Evolutionary conservation across 53 echinoderm and acorn worm genomes (phyloP).

Genomic region (Paelopatides confundens): DNA sequence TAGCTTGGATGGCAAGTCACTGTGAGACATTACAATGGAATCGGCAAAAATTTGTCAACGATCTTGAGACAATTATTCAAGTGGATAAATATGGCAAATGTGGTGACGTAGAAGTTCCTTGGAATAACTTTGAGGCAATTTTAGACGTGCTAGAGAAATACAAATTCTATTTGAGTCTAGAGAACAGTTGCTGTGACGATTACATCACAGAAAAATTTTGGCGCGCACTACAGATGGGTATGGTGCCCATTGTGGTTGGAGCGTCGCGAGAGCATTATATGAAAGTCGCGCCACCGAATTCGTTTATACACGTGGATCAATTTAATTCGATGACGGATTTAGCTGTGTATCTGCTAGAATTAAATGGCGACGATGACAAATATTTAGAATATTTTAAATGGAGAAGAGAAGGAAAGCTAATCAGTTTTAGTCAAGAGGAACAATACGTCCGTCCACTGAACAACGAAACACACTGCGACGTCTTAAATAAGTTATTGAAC

Average conservation of each 20-base stretch:
- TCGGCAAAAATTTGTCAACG: slow-evolving; percentile 6
- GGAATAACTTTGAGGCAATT: not conserved
- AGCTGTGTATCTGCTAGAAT: not conserved
- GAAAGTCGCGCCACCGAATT: slow-evolving; percentile 41
- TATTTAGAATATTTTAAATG: slow-evolving; percentile 37
- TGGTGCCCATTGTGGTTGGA: slow-evolving; percentile 31
- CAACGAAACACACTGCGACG: not conserved
- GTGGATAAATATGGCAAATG: slow-evolving; percentile 36
- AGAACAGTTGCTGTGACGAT: slow-evolving; percentile 48
- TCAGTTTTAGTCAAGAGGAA: slow-evolving; percentile 4
- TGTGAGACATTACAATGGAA: slow-evolving; percentile 41
- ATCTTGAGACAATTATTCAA: not conserved
- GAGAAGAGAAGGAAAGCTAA: slow-evolving; percentile 13
- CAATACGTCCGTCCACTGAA: slow-evolving; percentile 9
- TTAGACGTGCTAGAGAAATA: not conserved
- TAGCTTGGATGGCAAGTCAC: slow-evolving; percentile 47
- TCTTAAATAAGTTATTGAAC: not conserved
- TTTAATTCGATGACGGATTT: slow-evolving; percentile 30
- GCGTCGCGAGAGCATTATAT: slow-evolving; percentile 15
- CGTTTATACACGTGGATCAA: slow-evolving; percentile 44
- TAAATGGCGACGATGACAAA: not conserved
- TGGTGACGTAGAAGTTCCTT: not conserved
- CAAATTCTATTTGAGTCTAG: slow-evolving; percentile 43
- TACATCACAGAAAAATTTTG: slow-evolving; percentile 50
- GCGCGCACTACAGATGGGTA: slow-evolving; percentile 26